These are phyloP conservation scores for Hemicordylus capensis DNA, from an alignment of 2,113 vertebrate species.

Conservation along the genomic window DNA sequence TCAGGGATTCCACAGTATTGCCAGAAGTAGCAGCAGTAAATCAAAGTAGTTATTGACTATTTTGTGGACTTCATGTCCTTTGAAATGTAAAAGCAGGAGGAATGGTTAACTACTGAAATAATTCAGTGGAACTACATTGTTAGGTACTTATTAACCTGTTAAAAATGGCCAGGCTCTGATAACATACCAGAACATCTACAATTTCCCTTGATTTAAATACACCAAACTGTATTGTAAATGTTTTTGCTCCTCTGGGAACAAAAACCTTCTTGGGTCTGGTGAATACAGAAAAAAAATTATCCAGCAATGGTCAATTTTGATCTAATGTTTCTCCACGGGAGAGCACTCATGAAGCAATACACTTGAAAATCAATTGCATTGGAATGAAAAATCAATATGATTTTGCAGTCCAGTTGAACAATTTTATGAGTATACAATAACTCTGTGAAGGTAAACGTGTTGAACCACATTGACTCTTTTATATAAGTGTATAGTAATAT, in stretches of 20 bases:
- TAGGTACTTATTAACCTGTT: not conserved
- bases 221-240: too few species aligned
- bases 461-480: not conserved
- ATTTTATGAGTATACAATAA: not conserved
- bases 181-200: fast-evolving
- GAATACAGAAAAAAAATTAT: conserved; percentile 37
- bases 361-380: not conserved
- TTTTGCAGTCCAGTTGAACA: not conserved
- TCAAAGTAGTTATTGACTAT: fast-evolving
- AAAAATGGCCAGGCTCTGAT: not conserved
- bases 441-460: not conserved
- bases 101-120: not conserved
- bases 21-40: not conserved
- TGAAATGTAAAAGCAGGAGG: not conserved
- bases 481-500: not conserved
- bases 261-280: conserved; percentile 24
- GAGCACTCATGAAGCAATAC: too few species aligned
- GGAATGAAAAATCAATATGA: not conserved
- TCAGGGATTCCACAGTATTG: not conserved
- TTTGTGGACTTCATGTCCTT: not conserved
- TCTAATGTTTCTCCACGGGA: not conserved
- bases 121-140: not conserved
- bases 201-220: fast-evolving
- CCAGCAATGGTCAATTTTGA: too few species aligned
- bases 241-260: not conserved